Base-by-base conservation (phyloP, 2,888 invertebrate genomes). In the Tipula lateralis region DNA sequence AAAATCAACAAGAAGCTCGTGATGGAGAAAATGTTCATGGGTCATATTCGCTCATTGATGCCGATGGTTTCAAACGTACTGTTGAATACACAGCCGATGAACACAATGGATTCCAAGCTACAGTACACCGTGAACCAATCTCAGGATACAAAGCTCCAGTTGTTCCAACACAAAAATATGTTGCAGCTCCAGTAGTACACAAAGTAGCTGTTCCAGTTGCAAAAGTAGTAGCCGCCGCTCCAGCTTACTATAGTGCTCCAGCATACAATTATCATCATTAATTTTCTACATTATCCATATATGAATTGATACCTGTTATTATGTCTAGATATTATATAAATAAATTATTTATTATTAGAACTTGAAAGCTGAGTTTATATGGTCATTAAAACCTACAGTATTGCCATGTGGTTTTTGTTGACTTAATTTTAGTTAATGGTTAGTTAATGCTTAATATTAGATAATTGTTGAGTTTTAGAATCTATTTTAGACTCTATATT, bases 1-100 rank as follows among this genome's bases (percentile, higher is more conserved):
- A 90, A 86, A 87, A 86, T 86, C 92, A 92, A 87, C 90, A 90
- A 80, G 92, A 92, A 88, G 89, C 91, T 1, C 91, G 92, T 84
- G 89, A 91, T 86, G 92, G 92, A 66, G 92, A 92, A 86, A 88
- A 89, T 85, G 91, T 92, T n/a, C 91, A 92, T 84, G 92, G 92
- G 12, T 90, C 91, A 87, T 92, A 92, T 87, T 90, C 91, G 7
- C 88, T 92, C 81, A 88, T 92, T 86, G 92, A 92, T 87, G 88
- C 92, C 86, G 92, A 92, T 88, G 92, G 92, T 36, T 91, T 89
- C 86, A 89, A 90, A 86, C 90, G 92, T 85, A 91, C 90, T 81
- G 92, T 92, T 50, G 91, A 92, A 86, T 92, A 92, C 87, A 91
- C 91, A 83, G 91, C 92, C 81, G 92, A 92, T 88, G 89, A 90